Base-by-base conservation (phyloP, 2,888 invertebrate species). In the Ochropacha duplaris region DNA sequence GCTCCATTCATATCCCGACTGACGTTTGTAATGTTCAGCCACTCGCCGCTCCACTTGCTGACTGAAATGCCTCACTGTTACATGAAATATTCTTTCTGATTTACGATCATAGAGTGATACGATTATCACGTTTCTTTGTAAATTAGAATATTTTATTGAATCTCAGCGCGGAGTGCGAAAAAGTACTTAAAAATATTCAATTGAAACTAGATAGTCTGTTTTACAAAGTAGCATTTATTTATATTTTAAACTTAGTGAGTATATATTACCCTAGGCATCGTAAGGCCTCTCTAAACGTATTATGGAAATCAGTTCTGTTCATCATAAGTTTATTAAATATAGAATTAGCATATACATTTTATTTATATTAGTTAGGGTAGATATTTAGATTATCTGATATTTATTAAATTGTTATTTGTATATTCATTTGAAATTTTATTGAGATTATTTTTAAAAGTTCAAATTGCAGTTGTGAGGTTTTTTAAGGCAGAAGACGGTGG, bases 1-100 rank as follows among this genome's bases (percentile, higher is more conserved):
- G 94, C 93, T 0, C 95, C 95, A 91, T 94, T 95, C 82, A 94
- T 93, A 49, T 92, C 88, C 11, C 95, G 88, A 62, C 89, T 88
- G 55, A 94, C 94, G 31, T 83, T 81, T 36, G 88, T 91, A 79
- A 94, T 86, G 76, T 94, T 94, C 73, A 94, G 80, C 83, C 93
- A 86, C 14, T 87, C 81, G 6, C 94, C 94, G 57, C 90, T 93
- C 81, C 94, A 91, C 71, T 89, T 93, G 69, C 75, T 80, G 57
- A 92, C 94, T 94, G 83, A 19, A 85, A 66, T n/a, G 55, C 12
- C 44, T 22, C 14, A 39, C 5, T 28, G n/a, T 44, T 19, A 44
- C 44, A 44, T 44, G 44, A 44, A 44, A 44, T 44, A 44, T 44
- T 44, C 44, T 44, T 44, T 44, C 39, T 16, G 39, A 39, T 3